These are phyloP conservation scores for Muscicapa comitata DNA, from an alignment of 2,797 vertebrate species.

Conservation along the genomic window DNA sequence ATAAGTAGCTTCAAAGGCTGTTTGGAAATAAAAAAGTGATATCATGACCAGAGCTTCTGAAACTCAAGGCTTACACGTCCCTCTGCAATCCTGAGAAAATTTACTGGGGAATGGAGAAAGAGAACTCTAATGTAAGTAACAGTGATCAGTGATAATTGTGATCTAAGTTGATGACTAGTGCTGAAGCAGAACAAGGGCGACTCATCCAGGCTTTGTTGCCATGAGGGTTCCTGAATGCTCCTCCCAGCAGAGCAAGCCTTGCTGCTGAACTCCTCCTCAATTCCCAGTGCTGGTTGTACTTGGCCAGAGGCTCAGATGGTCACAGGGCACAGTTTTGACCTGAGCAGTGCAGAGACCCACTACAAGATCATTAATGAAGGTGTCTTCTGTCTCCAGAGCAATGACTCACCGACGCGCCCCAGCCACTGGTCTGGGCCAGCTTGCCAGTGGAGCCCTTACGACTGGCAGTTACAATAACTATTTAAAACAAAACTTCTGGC, in stretches of 20 bases:
- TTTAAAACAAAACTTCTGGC: background rate
- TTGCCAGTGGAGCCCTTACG: background rate
- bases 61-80: background rate
- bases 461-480: background rate
- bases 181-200: background rate
- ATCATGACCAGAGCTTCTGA: background rate
- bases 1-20: background rate
- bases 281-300: slow-evolving; percentile 69
- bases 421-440: background rate
- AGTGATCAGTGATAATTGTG: background rate
- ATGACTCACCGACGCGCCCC: background rate
- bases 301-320: accelerated
- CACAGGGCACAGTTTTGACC: accelerated
- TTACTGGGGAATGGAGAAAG: background rate
- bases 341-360: background rate
- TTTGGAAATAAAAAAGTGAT: background rate
- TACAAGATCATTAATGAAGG: background rate
- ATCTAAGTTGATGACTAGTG: background rate
- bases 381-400: accelerated
- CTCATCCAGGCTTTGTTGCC: slow-evolving; percentile 66
- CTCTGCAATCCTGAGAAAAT: background rate
- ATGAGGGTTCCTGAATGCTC: slow-evolving; percentile 89
- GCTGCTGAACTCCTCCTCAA: slow-evolving; percentile 90
- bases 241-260: slow-evolving; percentile 88
- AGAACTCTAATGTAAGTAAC: background rate